Percentiles rank a stretch among this genome's conserved stretches.
These are phyloP conservation scores for Takifugu bimaculatus DNA, from an alignment of 2,113 vertebrate species.

Conservation along the genomic window DNA sequence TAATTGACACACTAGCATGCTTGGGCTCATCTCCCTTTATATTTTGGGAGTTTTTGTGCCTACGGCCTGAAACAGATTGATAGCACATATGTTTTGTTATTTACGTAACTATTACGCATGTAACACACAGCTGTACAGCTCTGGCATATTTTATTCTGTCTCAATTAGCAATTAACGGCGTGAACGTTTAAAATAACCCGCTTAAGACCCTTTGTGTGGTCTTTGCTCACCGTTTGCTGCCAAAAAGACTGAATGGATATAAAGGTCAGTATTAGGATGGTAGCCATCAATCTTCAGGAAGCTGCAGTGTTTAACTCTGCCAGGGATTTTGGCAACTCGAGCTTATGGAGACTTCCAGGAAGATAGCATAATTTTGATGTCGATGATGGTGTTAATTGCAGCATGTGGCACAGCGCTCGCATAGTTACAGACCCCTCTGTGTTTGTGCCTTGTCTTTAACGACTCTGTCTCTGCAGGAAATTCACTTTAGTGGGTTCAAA, in stretches of 20 bases:
- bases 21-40: too few relatives aligned
- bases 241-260: constrained; percentile 7
- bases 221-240: constrained; percentile 32
- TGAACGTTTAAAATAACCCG: constrained; percentile 45
- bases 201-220: constrained; percentile 31
- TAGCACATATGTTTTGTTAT: not conserved
- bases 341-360: constrained; percentile 12
- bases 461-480: constrained; percentile 30
- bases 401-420: constrained; percentile 28
- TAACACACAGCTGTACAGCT: not conserved
- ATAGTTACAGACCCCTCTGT: constrained; percentile 29
- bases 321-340: constrained; percentile 19
- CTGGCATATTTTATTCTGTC: constrained; percentile 46
- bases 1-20: too few relatives aligned
- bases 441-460: constrained; percentile 42
- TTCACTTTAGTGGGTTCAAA: constrained; percentile 39
- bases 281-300: constrained; percentile 48
- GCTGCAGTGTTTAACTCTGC: constrained; percentile 22
- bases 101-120: not conserved
- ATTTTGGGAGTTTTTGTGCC: too few relatives aligned
- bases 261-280: constrained; percentile 10
- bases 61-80: too few relatives aligned
- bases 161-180: constrained; percentile 49
- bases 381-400: constrained; percentile 39
- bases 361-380: constrained; percentile 35